Evolutionary conservation across 2,888 invertebrate species (phyloP).

Genomic region (Pharmacophagus antenor): DNA sequence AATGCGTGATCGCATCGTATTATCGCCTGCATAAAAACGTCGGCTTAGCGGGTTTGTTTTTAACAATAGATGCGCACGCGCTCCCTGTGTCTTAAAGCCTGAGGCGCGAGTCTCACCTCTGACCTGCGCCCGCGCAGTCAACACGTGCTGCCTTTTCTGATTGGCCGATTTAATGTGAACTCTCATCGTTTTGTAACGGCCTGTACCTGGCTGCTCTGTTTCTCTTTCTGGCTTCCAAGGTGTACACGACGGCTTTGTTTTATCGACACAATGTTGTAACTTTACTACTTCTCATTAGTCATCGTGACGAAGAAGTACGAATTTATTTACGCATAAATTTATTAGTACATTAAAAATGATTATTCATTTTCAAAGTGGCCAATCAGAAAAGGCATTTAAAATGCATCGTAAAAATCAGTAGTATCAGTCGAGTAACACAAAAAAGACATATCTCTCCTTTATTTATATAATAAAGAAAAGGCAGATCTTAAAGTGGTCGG

Average conservation of each 20-base stretch:
- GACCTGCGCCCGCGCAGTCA: slow-evolving; percentile 54
- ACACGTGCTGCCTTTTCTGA: slow-evolving; percentile 71
- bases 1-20: slow-evolving; percentile 32
- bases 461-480: background rate
- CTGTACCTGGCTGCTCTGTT: slow-evolving; percentile 42
- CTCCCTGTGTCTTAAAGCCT: slow-evolving; percentile 43
- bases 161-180: slow-evolving; percentile 63
- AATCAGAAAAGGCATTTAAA: too few species aligned
- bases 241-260: slow-evolving; percentile 38
- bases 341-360: too few species aligned
- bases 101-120: slow-evolving; percentile 62
- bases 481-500: background rate
- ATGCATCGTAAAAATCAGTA: background rate
- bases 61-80: slow-evolving; percentile 55
- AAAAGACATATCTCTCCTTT: background rate
- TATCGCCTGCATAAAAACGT: slow-evolving; percentile 25
- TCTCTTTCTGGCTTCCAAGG: slow-evolving; percentile 43
- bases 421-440: background rate
- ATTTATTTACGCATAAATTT: too few species aligned
- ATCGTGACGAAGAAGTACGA: too few species aligned
- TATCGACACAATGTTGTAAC: slow-evolving; percentile 6
- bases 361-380: too few species aligned
- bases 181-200: slow-evolving; percentile 62
- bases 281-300: slow-evolving; percentile 6
- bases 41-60: slow-evolving; percentile 49